A percentile compares a stretch with the other conserved stretches of the same genome.
These are phyloP conservation scores for Cossypha heuglini DNA, from an alignment of 2,797 vertebrate genomes.

Conservation along the genomic window DNA sequence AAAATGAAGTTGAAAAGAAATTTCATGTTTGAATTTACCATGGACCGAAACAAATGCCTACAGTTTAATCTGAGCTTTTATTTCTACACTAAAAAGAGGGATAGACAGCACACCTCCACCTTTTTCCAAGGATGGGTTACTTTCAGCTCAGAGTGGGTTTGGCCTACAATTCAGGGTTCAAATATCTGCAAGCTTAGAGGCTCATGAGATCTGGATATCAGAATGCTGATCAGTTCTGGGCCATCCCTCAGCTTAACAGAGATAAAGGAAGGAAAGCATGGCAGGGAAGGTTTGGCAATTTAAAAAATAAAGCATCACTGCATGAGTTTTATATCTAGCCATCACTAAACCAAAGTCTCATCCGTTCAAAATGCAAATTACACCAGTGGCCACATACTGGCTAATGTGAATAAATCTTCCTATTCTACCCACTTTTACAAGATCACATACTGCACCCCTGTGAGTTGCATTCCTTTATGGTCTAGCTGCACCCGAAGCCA, in stretches of 20 bases:
- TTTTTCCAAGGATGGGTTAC: neutral
- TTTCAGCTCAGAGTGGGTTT: neutral
- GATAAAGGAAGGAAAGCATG: neutral
- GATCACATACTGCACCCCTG: fast-evolving
- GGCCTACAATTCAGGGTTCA: neutral
- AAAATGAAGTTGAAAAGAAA: neutral
- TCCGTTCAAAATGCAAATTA: neutral
- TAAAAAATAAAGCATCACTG: neutral
- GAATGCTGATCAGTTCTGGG: neutral
- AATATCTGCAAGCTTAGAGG: neutral
- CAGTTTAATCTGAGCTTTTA: neutral
- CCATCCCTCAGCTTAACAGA: neutral
- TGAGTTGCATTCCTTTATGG: neutral
- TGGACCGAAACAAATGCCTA: neutral
- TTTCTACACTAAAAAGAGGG: neutral
- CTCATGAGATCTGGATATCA: neutral
- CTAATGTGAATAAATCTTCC: neutral
- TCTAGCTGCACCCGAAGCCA: neutral
- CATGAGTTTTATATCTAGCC: neutral
- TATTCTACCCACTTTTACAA: neutral
- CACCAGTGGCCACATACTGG: neutral
- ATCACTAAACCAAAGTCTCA: neutral
- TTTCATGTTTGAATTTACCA: neutral
- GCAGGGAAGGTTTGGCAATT: neutral
- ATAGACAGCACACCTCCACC: neutral